These are phyloP conservation scores for Lordiphosa stackelbergi DNA, from an alignment of 1,140 invertebrate species.

Conservation along the genomic window DNA sequence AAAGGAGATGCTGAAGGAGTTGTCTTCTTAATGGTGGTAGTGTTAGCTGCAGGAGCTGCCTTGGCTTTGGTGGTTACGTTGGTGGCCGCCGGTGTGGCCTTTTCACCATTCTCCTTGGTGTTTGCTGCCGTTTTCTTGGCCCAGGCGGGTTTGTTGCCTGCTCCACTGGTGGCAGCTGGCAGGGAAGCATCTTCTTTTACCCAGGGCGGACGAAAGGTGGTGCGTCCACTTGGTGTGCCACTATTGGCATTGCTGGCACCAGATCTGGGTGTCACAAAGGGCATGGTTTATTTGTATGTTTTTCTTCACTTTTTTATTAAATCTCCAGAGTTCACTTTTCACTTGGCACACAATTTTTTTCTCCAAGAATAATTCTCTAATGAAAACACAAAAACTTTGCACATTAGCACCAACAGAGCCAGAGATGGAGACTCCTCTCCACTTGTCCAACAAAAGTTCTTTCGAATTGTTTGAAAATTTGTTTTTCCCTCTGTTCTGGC, in stretches of 20 bases:
- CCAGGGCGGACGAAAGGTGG: slow-evolving; percentile 88
- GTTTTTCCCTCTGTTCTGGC: slow-evolving; percentile 22
- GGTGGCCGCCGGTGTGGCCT: slow-evolving; percentile 21
- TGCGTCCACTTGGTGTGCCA: slow-evolving; percentile 78
- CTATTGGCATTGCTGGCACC: slow-evolving; percentile 53
- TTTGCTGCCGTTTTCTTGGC: slow-evolving; percentile 72
- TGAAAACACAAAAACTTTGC: slow-evolving; percentile 73
- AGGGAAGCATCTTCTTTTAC: slow-evolving; percentile 83
- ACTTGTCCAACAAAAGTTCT: slow-evolving; percentile 71
- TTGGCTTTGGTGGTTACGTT: slow-evolving; percentile 21
- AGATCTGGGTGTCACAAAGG: slow-evolving; percentile 67
- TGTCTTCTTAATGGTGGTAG: slow-evolving; percentile 33
- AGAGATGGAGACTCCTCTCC: slow-evolving; percentile 27
- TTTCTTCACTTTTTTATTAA: slow-evolving; percentile 23
- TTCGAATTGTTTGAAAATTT: slow-evolving; percentile 21
- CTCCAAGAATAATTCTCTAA: slow-evolving; percentile 66
- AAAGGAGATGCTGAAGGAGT: slow-evolving; percentile 5
- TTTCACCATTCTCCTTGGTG: slow-evolving; percentile 71
- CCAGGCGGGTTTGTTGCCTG: slow-evolving; percentile 80
- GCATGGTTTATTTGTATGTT: slow-evolving; percentile 37
- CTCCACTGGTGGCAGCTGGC: slow-evolving; percentile 76
- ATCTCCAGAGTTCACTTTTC: slow-evolving; percentile 31
- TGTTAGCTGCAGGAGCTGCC: slow-evolving; percentile 13
- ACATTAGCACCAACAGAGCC: slow-evolving; percentile 59
- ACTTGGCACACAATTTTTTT: slow-evolving; percentile 68